phyloP scores from a whole-genome alignment of 2,888 invertebrate genomes.

The Beris morrisii region DNA sequence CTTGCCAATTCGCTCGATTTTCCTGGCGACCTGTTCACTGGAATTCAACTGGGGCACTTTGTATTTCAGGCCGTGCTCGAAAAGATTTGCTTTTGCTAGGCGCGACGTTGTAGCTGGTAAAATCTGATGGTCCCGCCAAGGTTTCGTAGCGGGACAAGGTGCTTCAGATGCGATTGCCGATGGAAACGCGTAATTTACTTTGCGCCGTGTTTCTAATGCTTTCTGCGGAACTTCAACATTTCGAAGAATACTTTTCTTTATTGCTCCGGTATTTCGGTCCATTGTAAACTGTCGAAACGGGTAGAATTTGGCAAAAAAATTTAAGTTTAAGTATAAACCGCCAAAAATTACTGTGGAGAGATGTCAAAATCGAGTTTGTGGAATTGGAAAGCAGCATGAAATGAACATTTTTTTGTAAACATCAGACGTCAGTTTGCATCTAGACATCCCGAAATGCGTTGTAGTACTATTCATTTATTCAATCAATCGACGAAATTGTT shows the following conservation, averaged over 20 bases:
- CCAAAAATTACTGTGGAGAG: background rate
- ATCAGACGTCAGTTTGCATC: too few species aligned
- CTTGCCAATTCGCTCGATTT: slow-evolving; percentile 40
- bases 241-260: slow-evolving; percentile 29
- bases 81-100: slow-evolving; percentile 6
- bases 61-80: slow-evolving; percentile 33
- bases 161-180: background rate
- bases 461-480: too few species aligned
- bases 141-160: too few species aligned
- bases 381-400: slow-evolving; percentile 10
- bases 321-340: slow-evolving; percentile 1
- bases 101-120: background rate
- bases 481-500: too few species aligned
- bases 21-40: slow-evolving; percentile 40
- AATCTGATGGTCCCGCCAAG: slow-evolving; percentile 1
- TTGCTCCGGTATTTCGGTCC: slow-evolving; percentile 27
- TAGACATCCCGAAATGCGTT: too few species aligned
- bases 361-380: background rate
- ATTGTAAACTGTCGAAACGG: background rate
- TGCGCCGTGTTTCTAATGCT: background rate
- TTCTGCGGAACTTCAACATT: slow-evolving; percentile 34
- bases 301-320: background rate
- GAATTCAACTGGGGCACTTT: slow-evolving; percentile 45
- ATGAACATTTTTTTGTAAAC: too few species aligned
- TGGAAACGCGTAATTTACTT: background rate